These are phyloP conservation scores for Manacus vitellinus DNA, from an alignment of 2,113 vertebrate genomes.

Conservation along the genomic window DNA sequence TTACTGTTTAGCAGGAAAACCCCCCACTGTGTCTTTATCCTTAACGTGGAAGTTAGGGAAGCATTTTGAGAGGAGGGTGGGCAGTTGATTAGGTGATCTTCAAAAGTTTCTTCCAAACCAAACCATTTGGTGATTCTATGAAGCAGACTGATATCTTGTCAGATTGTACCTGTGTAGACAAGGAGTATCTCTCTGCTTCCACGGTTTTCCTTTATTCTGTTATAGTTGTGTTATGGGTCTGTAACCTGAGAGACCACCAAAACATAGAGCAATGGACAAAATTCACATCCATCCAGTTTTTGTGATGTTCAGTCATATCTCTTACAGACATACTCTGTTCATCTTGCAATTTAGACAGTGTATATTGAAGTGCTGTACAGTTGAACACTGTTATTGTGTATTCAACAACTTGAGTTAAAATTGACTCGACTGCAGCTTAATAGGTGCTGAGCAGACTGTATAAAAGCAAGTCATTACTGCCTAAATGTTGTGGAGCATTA, in stretches of 20 bases:
- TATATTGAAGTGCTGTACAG: not conserved
- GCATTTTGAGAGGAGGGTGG: not conserved
- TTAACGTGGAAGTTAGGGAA: not conserved
- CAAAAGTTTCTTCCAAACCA: not conserved
- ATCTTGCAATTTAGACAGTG: not conserved
- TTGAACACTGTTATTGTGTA: not conserved
- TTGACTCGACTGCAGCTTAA: not conserved
- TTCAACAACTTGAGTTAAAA: slow-evolving; percentile 23
- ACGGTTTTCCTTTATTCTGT: rapidly evolving
- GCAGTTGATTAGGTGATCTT: not conserved
- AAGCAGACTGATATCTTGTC: not conserved
- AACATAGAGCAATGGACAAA: not conserved
- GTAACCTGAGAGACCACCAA: not conserved
- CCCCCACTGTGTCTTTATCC: rapidly evolving
- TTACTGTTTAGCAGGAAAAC: not conserved
- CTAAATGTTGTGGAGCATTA: not conserved
- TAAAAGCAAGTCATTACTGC: slow-evolving; percentile 19
- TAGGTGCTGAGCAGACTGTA: not conserved
- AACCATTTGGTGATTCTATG: not conserved
- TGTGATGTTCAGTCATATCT: not conserved
- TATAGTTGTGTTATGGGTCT: not conserved
- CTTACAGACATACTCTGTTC: not conserved
- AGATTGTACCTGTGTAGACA: not conserved
- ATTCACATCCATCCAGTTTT: not conserved
- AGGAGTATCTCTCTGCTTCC: not conserved